phyloP scores from a whole-genome alignment of 2,888 invertebrate species.

The Cantharis nigra region DNA sequence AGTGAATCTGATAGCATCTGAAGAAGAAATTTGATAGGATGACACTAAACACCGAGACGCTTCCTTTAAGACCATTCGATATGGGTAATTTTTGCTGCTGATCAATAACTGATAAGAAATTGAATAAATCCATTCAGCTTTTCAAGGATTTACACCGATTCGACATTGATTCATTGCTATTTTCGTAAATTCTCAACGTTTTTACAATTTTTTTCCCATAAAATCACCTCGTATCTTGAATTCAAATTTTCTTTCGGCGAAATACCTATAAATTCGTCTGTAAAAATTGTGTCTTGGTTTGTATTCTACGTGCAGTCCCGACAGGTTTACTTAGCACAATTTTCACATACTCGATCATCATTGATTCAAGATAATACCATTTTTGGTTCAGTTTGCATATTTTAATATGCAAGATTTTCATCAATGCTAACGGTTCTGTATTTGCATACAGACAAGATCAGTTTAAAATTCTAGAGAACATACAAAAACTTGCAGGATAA shows the following conservation, averaged over 20 bases:
- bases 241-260: not conserved
- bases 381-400: not conserved
- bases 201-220: not conserved
- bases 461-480: not conserved
- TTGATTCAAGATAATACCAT: constrained; percentile 22
- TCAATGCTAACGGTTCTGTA: not conserved
- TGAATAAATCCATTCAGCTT: not conserved
- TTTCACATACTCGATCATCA: constrained; percentile 21
- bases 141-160: not conserved
- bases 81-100: not conserved
- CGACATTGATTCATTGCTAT: not conserved
- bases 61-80: not conserved
- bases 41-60: not conserved
- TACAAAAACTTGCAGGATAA: not conserved
- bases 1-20: not conserved
- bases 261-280: not conserved
- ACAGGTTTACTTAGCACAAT: constrained; percentile 19
- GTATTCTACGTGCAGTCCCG: constrained; percentile 7
- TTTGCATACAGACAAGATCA: not conserved
- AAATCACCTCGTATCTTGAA: not conserved
- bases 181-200: not conserved
- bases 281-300: constrained; percentile 7
- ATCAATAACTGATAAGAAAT: not conserved
- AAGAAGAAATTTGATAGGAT: not conserved
- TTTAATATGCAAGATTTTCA: not conserved